Evolutionary conservation across 2,113 vertebrate species (phyloP).

Genomic region (Atlantisia rogersi): DNA sequence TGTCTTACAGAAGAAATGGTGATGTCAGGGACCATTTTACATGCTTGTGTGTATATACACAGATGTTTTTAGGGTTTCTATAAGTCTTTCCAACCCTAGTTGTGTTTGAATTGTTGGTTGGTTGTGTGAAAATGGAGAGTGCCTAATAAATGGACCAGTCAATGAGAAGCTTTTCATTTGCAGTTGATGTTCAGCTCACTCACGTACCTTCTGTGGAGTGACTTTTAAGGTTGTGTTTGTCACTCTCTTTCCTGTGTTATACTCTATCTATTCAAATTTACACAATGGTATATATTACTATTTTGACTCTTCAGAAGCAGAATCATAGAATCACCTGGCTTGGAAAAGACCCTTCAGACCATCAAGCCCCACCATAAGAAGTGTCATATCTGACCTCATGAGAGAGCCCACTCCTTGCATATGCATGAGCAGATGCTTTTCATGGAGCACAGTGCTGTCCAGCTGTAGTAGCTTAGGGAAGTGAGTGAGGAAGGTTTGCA

Average conservation of each 20-base stretch:
- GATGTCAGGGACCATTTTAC: background rate
- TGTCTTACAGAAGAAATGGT: background rate
- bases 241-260: background rate
- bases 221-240: background rate
- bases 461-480: background rate
- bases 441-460: background rate
- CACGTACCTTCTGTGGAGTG: rapidly evolving
- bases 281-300: rapidly evolving
- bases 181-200: background rate
- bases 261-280: background rate
- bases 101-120: background rate
- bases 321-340: no score
- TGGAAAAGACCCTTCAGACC: no score
- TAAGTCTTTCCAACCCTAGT: background rate
- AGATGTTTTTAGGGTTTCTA: background rate
- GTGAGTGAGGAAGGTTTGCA: background rate
- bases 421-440: rapidly evolving
- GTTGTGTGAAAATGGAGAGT: background rate
- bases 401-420: background rate
- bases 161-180: background rate
- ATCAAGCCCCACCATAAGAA: background rate
- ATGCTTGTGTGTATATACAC: background rate
- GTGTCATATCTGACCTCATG: background rate
- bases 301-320: background rate
- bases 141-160: background rate